Evolutionary conservation across 2,888 invertebrate species (phyloP), one percentile per base, ranked within the genome.

Genomic region (Oxystoma pomonae): DNA sequence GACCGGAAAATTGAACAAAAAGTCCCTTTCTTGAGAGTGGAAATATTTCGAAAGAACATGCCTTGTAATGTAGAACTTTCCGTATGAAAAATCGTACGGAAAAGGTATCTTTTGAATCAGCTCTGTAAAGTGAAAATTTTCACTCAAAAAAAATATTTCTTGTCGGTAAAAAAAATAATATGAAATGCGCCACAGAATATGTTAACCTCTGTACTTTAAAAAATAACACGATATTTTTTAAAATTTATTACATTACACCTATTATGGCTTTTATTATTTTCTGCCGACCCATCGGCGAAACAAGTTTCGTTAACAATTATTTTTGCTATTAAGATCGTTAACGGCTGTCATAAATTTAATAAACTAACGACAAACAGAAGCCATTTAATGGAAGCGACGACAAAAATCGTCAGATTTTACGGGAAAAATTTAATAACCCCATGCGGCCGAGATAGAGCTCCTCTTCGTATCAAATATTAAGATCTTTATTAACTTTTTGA

Each of bases 341-440:
- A 53, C 53, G 53, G 53, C 53, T 16, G 53, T 19, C 53, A 19
- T 66, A 66, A 66, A 66, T 61, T 58, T 59, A n/a, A 55, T 17
- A 64, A 66, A 57, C 62, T 57, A 66, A 64, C 62, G 61, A 61
- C 63, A 63, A 65, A 61, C 65, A 57, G 66, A 61, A 66, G 66
- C 66, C 21, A 51, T 21, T 64, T 62, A 66, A 62, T 63, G 63
- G 61, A 63, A 57, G 16, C 57, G 65, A 61, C 63, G 65, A 65
- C 63, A 63, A 65, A 65, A 65, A 65, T 62, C 20, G 63, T 60
- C 63, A 35, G 35, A 53, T 52, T 65, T 65, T 65, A 65, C 59
- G 65, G 62, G 61, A 65, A 65, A 65, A 65, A 62, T 61, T 65
- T 65, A 65, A 65, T 63, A 63, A 57, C 65, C 63, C 9, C 55